These are phyloP conservation scores for Cisticola juncidis DNA, from an alignment of 2,113 vertebrate species.

Conservation along the genomic window DNA sequence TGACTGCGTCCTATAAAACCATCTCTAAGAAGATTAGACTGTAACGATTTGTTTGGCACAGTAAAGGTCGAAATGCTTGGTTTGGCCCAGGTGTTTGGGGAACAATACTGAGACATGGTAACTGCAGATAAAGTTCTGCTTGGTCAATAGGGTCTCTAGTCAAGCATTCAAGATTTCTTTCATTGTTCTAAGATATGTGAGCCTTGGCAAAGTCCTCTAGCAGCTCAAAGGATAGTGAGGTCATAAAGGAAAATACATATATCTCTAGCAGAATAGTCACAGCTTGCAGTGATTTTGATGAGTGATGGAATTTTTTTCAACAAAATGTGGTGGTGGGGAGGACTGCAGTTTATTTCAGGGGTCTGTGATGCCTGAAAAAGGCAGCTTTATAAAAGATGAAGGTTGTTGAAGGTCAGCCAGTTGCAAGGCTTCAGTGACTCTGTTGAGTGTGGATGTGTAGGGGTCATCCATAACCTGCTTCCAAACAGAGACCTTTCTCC, in stretches of 20 bases:
- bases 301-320: neutral
- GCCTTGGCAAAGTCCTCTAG: neutral
- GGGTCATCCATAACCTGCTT: neutral
- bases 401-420: neutral
- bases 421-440: neutral
- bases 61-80: slow-evolving; percentile 46
- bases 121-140: neutral
- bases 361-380: neutral
- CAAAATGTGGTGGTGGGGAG: neutral
- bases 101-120: slow-evolving; percentile 43
- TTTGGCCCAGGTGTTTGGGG: slow-evolving; percentile 42
- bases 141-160: slow-evolving; percentile 7
- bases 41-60: neutral
- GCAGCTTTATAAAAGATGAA: neutral
- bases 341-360: neutral
- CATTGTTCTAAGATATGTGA: slow-evolving; percentile 26
- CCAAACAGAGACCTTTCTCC: neutral
- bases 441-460: neutral
- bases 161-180: slow-evolving; percentile 17
- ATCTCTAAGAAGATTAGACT: neutral
- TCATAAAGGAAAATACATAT: neutral
- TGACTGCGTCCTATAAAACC: neutral
- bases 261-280: neutral
- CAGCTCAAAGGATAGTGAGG: neutral
- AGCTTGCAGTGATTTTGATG: neutral